A percentile compares a stretch with the other conserved stretches of the same genome.
Evolutionary conservation across 2,113 vertebrate species (phyloP).

Genomic region (Patagioenas fasciata): DNA sequence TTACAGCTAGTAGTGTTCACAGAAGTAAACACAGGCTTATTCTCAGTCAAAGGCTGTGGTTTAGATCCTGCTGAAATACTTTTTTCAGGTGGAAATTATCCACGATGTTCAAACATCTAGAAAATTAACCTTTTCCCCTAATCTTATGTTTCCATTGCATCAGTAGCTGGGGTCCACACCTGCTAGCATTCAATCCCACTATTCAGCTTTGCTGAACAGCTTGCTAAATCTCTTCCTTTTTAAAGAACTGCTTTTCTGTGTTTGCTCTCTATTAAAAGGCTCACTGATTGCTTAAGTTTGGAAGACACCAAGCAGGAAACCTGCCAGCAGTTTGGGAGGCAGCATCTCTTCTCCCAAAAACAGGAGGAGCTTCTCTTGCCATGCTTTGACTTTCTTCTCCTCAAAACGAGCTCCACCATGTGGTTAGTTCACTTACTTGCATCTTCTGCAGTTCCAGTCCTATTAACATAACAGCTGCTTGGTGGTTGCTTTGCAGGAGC

Average conservation of each 20-base stretch:
- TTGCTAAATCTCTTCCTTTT: not conserved
- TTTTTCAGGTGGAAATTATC: not conserved
- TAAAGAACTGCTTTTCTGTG: not conserved
- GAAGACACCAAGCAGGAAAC: not conserved
- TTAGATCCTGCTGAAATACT: not conserved
- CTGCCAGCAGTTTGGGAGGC: not conserved
- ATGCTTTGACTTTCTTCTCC: not conserved
- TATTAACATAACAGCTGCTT: fast-evolving
- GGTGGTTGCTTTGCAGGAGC: not conserved
- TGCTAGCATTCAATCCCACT: fast-evolving
- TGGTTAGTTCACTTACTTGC: not conserved
- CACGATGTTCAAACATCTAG: not conserved
- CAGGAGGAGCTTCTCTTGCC: not conserved
- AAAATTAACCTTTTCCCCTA: not conserved
- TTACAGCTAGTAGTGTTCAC: not conserved
- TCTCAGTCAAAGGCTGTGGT: not conserved
- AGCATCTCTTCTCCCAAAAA: not conserved
- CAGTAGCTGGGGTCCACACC: not conserved
- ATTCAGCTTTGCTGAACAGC: not conserved
- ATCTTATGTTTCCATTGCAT: not conserved
- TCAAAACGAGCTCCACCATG: constrained; percentile 12
- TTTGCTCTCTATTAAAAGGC: not conserved
- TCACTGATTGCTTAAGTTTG: not conserved
- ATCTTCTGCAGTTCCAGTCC: not conserved
- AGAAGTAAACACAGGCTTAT: not conserved